phyloP scores from a whole-genome alignment of 1,140 invertebrate genomes.

The Papilio polytes region DNA sequence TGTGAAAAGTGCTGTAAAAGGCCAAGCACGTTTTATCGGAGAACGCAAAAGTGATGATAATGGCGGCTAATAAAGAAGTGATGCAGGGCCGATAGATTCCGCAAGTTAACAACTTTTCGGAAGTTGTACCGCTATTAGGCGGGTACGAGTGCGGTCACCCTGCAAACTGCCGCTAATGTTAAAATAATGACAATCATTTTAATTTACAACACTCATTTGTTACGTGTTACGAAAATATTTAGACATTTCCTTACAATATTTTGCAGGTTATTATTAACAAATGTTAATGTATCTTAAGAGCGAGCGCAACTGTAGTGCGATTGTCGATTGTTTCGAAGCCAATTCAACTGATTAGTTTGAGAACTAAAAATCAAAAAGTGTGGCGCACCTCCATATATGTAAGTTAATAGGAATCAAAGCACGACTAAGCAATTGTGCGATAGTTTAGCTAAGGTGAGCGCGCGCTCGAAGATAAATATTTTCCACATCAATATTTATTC shows the following conservation, averaged over 20 bases:
- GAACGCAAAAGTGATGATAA: slow-evolving; percentile 79
- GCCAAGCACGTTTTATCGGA: slow-evolving; percentile 76
- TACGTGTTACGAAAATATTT: slow-evolving; percentile 13
- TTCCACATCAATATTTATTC: background rate
- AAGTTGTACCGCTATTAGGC: slow-evolving; percentile 70
- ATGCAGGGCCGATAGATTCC: slow-evolving; percentile 74
- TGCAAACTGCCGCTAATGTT: slow-evolving; percentile 50
- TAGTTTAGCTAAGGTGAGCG: too few species aligned
- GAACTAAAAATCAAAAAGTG: too few species aligned
- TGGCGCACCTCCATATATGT: too few species aligned
- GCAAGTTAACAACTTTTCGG: slow-evolving; percentile 80
- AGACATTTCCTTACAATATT: background rate
- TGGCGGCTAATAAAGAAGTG: slow-evolving; percentile 78
- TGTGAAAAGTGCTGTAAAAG: slow-evolving; percentile 68
- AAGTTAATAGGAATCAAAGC: too few species aligned
- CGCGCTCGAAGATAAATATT: background rate
- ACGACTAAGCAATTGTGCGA: too few species aligned
- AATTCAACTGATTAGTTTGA: too few species aligned
- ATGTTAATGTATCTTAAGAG: background rate
- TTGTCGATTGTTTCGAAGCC: too few species aligned
- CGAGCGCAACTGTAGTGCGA: too few species aligned
- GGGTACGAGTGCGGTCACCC: slow-evolving; percentile 62
- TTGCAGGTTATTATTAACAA: too few species aligned
- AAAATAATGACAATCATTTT: slow-evolving; percentile 42
- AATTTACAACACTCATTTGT: slow-evolving; percentile 34